Conservation (phyloP, 2,888 invertebrate species). For the Drosophila anomalipes region DNA sequence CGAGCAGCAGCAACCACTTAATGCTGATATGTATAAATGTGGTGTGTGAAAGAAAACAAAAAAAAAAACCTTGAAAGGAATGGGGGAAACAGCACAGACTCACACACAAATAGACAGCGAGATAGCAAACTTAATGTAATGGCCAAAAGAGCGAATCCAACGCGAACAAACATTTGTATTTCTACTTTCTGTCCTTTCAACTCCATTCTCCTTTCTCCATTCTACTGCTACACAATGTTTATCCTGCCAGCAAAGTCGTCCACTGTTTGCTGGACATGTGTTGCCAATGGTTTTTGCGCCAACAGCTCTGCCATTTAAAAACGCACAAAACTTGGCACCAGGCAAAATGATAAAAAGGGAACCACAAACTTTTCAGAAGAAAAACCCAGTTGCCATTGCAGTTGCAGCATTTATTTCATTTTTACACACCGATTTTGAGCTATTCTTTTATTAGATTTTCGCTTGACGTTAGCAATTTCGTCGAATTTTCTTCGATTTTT, state of each 20-base stretch:
- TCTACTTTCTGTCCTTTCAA: slow-evolving; percentile 18
- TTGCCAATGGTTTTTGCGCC: slow-evolving; percentile 77
- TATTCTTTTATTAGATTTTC: slow-evolving; percentile 78
- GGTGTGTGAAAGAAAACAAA: slow-evolving; percentile 27
- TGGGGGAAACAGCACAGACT: slow-evolving; percentile 8
- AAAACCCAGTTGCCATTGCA: slow-evolving; percentile 55
- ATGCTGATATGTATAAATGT: slow-evolving; percentile 69
- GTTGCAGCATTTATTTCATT: slow-evolving; percentile 75
- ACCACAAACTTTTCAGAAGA: slow-evolving; percentile 54
- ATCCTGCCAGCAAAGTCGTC: slow-evolving; percentile 27
- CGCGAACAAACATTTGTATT: slow-evolving; percentile 66
- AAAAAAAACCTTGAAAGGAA: neutral
- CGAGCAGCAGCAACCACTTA: slow-evolving; percentile 62
- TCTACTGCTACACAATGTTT: slow-evolving; percentile 17
- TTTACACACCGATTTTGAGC: slow-evolving; percentile 80
- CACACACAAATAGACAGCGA: slow-evolving; percentile 21
- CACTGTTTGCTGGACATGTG: slow-evolving; percentile 73
- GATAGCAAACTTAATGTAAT: slow-evolving; percentile 75
- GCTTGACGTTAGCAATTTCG: slow-evolving; percentile 52
- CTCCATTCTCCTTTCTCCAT: slow-evolving; percentile 1
- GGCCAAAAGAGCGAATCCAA: slow-evolving; percentile 62
- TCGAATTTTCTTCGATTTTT: slow-evolving; percentile 26
- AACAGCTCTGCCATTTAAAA: slow-evolving; percentile 74
- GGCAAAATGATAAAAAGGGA: slow-evolving; percentile 10
- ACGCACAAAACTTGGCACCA: slow-evolving; percentile 65